These are phyloP conservation scores for Polypterus bichir DNA, from an alignment of 2,113 vertebrate genomes.

Conservation along the genomic window DNA sequence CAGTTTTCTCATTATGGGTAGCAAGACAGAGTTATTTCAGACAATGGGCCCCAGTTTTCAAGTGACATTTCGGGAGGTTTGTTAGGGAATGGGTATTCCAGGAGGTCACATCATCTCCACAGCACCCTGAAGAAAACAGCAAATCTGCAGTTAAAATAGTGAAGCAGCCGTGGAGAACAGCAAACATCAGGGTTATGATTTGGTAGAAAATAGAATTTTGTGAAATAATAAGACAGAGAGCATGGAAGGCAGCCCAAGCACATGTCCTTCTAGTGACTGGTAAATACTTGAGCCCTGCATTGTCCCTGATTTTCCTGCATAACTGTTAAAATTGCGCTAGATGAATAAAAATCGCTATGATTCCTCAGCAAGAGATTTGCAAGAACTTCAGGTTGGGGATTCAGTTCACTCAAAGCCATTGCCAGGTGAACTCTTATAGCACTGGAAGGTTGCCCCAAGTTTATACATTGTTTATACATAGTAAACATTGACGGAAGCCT, in stretches of 20 bases:
- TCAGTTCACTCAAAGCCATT: background rate
- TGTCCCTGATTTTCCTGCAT: background rate
- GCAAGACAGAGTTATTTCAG: slow-evolving; percentile 4
- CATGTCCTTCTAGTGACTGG: background rate
- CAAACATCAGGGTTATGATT: slow-evolving; percentile 2
- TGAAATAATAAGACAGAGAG: slow-evolving; percentile 11
- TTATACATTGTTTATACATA: no score
- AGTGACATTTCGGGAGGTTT: background rate
- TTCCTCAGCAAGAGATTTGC: slow-evolving; percentile 1
- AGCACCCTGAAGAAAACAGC: slow-evolving; percentile 3
- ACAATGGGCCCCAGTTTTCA: slow-evolving; percentile 6
- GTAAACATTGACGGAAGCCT: no score
- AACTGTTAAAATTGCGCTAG: background rate
- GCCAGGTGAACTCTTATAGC: background rate
- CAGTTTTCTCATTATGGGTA: slow-evolving; percentile 10
- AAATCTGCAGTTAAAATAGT: slow-evolving; percentile 2
- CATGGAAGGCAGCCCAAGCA: slow-evolving; percentile 8
- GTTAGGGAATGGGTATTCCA: slow-evolving; percentile 6
- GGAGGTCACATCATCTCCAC: background rate
- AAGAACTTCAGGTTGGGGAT: background rate
- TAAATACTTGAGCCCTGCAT: slow-evolving; percentile 1
- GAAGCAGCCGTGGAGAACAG: slow-evolving; percentile 9
- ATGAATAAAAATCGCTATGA: background rate
- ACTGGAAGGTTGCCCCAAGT: no score
- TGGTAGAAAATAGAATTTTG: slow-evolving; percentile 5